These are phyloP conservation scores for Leucoraja ocellata DNA, from an alignment of 2,797 vertebrate species.

Conservation along the genomic window DNA sequence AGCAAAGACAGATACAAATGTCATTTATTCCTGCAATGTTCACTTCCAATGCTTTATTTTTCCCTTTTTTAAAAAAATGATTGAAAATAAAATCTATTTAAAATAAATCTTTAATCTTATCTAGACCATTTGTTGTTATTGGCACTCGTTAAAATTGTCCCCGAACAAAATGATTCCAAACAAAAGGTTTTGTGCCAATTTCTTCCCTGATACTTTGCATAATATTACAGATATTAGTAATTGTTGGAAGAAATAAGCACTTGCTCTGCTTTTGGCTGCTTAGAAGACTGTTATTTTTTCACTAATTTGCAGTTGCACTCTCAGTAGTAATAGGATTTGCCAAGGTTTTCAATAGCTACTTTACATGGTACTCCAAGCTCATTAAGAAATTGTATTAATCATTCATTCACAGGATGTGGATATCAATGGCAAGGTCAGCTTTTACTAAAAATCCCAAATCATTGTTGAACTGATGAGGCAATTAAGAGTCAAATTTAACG, in stretches of 20 bases:
- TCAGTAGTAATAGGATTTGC: not conserved
- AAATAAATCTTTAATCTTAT: not conserved
- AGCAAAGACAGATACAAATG: no score
- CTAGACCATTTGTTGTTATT: not conserved
- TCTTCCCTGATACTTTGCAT: not conserved
- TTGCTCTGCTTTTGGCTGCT: not conserved
- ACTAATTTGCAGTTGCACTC: not conserved
- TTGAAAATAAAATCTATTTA: not conserved
- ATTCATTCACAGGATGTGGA: no score
- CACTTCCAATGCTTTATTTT: no score
- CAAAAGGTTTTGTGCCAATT: not conserved
- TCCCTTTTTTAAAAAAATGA: not conserved
- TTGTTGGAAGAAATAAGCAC: not conserved
- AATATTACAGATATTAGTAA: not conserved
- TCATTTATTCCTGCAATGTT: no score
- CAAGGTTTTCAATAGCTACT: slow-evolving; percentile 12
- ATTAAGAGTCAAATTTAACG: no score
- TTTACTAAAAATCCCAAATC: no score
- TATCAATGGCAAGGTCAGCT: no score
- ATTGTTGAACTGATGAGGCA: no score
- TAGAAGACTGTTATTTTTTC: not conserved
- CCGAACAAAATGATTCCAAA: not conserved
- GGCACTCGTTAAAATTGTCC: not conserved
- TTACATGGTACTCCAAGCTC: not conserved
- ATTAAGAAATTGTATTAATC: not conserved